A percentile compares a stretch with the other conserved stretches of the same genome.
These are phyloP conservation scores for Meleagris gallopavo DNA, from an alignment of 2,113 vertebrate genomes.

Conservation along the genomic window DNA sequence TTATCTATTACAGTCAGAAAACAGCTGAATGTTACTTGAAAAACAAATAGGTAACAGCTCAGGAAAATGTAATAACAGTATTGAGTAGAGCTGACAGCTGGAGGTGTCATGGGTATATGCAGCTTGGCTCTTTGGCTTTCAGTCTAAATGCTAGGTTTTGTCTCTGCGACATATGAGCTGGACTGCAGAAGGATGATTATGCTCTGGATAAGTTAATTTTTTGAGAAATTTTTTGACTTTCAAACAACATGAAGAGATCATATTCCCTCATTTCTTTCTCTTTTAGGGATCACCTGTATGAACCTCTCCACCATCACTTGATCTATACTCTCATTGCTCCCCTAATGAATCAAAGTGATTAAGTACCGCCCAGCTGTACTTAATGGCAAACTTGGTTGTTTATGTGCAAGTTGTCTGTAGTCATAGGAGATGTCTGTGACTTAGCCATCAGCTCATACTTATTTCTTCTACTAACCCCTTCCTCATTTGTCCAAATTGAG, in stretches of 20 bases:
- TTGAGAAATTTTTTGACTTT: background rate
- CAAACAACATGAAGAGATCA: background rate
- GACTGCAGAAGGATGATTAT: background rate
- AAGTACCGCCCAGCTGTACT: background rate
- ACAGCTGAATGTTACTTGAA: background rate
- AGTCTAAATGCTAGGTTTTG: background rate
- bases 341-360: background rate
- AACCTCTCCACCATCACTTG: background rate
- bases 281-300: background rate
- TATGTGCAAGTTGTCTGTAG: background rate
- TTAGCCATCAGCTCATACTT: background rate
- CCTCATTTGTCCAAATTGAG: background rate
- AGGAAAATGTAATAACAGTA: background rate
- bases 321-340: background rate
- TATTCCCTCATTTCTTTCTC: background rate
- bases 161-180: background rate
- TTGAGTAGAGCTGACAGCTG: background rate
- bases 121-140: background rate
- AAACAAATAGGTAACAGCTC: background rate
- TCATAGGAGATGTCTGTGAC: background rate
- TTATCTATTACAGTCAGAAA: conserved; percentile 20
- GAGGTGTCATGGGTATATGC: background rate
- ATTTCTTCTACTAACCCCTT: background rate
- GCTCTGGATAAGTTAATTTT: background rate
- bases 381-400: background rate